These are phyloP conservation scores for Pocillopora verrucosa DNA, from an alignment of 64 coral and sea anemone species.

Conservation along the genomic window DNA sequence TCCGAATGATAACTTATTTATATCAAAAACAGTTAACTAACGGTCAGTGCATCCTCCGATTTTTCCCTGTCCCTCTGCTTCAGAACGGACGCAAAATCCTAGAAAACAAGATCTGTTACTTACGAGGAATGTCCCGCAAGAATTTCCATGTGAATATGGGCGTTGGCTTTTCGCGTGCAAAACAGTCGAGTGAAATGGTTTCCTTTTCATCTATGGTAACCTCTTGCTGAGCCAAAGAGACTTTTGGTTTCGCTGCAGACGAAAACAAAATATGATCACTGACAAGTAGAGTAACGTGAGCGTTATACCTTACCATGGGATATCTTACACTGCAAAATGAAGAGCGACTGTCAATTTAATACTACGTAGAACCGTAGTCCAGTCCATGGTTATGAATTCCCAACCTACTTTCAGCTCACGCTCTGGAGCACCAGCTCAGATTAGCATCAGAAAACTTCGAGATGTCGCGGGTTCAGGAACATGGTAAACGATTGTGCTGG, in stretches of 20 bases:
- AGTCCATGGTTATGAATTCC: too few relatives aligned
- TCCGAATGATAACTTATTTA: too few relatives aligned
- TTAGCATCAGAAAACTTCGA: too few relatives aligned
- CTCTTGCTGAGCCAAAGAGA: neutral
- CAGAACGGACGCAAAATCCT: too few relatives aligned
- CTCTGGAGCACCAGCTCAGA: too few relatives aligned
- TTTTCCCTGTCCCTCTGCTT: too few relatives aligned
- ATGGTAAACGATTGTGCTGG: too few relatives aligned
- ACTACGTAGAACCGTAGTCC: too few relatives aligned
- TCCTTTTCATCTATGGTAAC: conserved; percentile 37
- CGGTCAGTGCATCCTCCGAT: too few relatives aligned
- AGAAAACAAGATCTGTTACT: neutral
- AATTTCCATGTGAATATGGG: conserved; percentile 12
- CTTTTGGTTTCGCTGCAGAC: conserved; percentile 28
- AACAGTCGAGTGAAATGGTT: conserved; percentile 34
- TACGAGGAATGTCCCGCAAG: conserved; percentile 15
- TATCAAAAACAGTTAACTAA: too few relatives aligned
- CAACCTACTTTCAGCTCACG: too few relatives aligned
- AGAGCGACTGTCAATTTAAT: neutral
- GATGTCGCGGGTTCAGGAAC: too few relatives aligned
- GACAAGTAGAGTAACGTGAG: neutral
- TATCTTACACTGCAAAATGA: neutral
- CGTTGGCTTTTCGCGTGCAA: conserved; percentile 14
- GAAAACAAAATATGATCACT: neutral
- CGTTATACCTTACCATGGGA: neutral